Evolutionary conservation across 2,113 vertebrate genomes (phyloP), one percentile per base, ranked within the genome.

Genomic region (Naja naja): DNA sequence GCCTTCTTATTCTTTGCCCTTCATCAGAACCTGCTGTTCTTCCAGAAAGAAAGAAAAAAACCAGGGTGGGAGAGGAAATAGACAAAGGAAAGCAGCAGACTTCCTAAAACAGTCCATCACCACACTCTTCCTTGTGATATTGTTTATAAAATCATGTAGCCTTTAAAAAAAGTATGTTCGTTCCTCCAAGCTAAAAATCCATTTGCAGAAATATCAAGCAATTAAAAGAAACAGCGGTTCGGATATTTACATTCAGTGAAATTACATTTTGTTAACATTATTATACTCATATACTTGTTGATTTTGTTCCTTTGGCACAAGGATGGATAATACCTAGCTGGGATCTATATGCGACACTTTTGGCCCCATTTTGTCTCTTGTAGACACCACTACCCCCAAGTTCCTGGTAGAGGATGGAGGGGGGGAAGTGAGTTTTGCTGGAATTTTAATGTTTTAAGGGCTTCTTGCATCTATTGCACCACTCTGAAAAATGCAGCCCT

Each of bases 41-140:
- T 91, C 49, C 43, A 91, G 30, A n/a, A 91, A 49, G 1, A 23
- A 52, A 52, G 27, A 87, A 30, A 1, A 49, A 47, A 47, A 7
- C 1, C 16, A 49, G 4, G 5, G 14, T 47, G 2, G 1, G 0
- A 10, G 22, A 3, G 9, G 1, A 18, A n/a, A 16, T 16, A 74
- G 74, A 81, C 3, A 81, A 6, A n/a, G 11, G 20, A 69, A 45
- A 45, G 20, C 34, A 34, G n/a, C 34, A 74, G 49, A 6, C 2
- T n/a, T 23, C 5, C 30, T 47, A 49, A 64, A 74, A 3, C n/a
- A 34, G 47, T n/a, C 60, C 6, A 23, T n/a, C 27, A 53, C 58
- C 4, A 3, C 16, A 90, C 18, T 34, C 43, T 52, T 52, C 6
- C 23, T n/a, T 2, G n/a, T 52, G 27, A 5, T 87, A 87, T 52